Percentiles rank a stretch among this genome's conserved stretches.
Conservation (phyloP, 2,797 vertebrate species). For the Todus mexicanus region DNA sequence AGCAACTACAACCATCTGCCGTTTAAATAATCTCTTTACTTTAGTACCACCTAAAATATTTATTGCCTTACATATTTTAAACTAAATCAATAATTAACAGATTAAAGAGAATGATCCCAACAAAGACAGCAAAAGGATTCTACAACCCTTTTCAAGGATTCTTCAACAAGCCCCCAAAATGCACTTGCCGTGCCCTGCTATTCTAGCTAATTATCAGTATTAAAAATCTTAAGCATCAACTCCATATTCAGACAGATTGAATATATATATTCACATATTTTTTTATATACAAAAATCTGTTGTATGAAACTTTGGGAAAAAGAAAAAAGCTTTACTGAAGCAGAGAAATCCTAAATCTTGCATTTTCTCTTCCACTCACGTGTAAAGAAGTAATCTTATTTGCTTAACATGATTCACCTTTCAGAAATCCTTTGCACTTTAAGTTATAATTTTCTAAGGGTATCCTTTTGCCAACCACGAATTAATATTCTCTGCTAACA, state of each 20-base stretch:
- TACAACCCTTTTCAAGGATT: background rate
- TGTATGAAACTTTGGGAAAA: background rate
- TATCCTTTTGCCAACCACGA: background rate
- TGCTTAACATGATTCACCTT: background rate
- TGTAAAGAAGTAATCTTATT: background rate
- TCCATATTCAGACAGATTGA: background rate
- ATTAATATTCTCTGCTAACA: background rate
- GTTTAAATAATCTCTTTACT: background rate
- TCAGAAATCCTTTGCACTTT: background rate
- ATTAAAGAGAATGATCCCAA: background rate
- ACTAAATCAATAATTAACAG: conserved; percentile 25
- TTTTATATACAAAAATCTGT: background rate
- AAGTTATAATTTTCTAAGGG: background rate
- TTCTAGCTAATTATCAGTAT: background rate
- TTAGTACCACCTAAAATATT: conserved; percentile 28
- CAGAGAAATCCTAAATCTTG: background rate
- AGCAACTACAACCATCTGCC: background rate
- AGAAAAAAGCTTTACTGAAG: background rate
- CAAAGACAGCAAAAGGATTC: background rate
- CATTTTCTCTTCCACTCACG: background rate
- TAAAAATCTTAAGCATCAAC: background rate
- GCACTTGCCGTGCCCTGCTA: background rate
- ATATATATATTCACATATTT: too few relatives aligned
- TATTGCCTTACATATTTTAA: background rate
- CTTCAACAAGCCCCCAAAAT: background rate